These are phyloP conservation scores for Cynopterus brachyotis DNA, from an alignment of 2,113 vertebrate genomes.

Conservation along the genomic window DNA sequence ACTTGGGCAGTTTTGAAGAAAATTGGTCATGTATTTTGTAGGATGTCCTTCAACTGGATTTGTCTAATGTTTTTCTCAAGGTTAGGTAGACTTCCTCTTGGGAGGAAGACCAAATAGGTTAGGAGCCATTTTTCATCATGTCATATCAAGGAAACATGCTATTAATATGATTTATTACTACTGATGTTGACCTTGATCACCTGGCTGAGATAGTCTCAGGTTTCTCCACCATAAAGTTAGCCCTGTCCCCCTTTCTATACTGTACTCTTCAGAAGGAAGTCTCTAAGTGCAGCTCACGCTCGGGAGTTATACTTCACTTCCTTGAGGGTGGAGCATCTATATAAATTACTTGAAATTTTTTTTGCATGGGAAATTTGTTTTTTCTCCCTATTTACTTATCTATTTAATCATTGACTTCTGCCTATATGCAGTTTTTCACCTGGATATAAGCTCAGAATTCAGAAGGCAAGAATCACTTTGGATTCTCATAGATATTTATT, in stretches of 20 bases:
- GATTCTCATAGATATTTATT: not conserved
- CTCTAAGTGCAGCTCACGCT: not conserved
- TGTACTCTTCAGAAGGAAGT: not conserved
- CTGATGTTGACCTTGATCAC: not conserved
- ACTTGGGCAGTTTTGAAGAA: not conserved
- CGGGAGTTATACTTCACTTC: not conserved
- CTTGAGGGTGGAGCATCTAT: not conserved
- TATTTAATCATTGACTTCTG: not conserved
- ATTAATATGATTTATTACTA: not conserved
- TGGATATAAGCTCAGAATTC: not conserved
- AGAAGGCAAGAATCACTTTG: not conserved
- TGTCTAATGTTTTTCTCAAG: not conserved
- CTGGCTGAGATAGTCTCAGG: not conserved
- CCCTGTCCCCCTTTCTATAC: no score
- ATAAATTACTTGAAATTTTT: not conserved
- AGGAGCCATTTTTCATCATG: not conserved
- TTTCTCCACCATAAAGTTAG: not conserved
- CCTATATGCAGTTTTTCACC: not conserved
- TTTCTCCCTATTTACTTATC: not conserved
- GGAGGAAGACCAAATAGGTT: not conserved
- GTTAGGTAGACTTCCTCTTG: not conserved
- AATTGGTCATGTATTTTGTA: not conserved
- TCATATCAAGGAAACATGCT: not conserved
- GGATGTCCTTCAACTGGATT: not conserved
- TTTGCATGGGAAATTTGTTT: not conserved